Base-by-base conservation (phyloP, 35 echinoderm and acorn worm genomes). In the Lytechinus pictus region DNA sequence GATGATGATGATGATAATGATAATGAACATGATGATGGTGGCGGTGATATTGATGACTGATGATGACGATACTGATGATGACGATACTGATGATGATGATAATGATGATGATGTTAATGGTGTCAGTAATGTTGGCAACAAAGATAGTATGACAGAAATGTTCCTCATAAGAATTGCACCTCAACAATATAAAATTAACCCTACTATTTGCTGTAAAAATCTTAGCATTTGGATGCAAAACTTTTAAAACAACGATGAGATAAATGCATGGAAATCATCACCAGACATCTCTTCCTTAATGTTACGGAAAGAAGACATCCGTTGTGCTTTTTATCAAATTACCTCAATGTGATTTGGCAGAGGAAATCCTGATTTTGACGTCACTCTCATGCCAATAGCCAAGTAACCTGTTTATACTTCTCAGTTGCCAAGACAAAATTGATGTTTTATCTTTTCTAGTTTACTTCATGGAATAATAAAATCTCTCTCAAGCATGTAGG, bases 301-400 rank as follows among this genome's bases (percentile, higher is more conserved):
- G 66, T 79, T 52, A 54, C 88, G 88, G 88, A 90, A 90, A 90
- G 88, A 90, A 90, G 88, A 90, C 88, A 90, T 90, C 88, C 88
- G 28, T 54, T 12, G 10, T 90, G 52, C 88, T 52, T 54, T 90
- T 90, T 90, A 90, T 90, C 88, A 90, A 90, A 90, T 90, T 90
- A 44, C 28, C 16, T 13, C 33, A 90, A 90, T 90, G 28, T 44
- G 52, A 54, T 90, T 90, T 90, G 88, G 88, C 88, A 54, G 88
- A 90, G 88, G 88, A 90, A 90, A 90, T 90, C 88, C 88, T 54
- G 88, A 90, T 90, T 90, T 90, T 90, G 88, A 90, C 88, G 88
- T 90, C 88, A 90, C 88, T 10, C 24, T 29, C 3, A 52, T 90
- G 88, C 29, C 88, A 44, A 13, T 27, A 16, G 88, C 88, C 88